Evolutionary conservation across 1,140 invertebrate genomes (phyloP), one percentile per base, ranked within the genome.

Genomic region (Sitodiplosis mosellana): DNA sequence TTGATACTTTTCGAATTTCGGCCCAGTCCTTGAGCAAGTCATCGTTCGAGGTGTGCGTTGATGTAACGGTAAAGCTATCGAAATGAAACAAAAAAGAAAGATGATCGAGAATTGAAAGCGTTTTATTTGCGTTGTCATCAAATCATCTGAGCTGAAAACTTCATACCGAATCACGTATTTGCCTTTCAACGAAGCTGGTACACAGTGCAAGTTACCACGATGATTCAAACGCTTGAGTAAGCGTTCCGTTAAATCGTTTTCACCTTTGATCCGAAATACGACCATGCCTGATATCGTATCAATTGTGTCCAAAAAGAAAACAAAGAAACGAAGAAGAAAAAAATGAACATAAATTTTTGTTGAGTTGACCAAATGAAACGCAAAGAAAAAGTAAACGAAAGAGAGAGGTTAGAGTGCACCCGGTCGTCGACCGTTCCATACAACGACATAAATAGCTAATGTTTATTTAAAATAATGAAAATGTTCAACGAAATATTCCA

Each of bases 11-110:
- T 56, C 80, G 76, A 44, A 96, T 94, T 59, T 94, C 82, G 33
- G 74, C 76, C 90, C 90, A 96, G 58, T 95, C 91, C 54, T 78
- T 78, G 14, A 83, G 61, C 18, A 96, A 90, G 61, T 96, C 89
- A 38, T 83, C 79, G 15, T 81, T 76, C 1, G 87, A 94, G 0
- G 92, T 97, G 55, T 75, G 76, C 36, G 83, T 77, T 8, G 91
- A 95, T 4, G 93, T 97, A 14, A 98, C 81, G 1, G 92, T 90
- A 60, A 91, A 93, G 8, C 83, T 59, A 14, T 21, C 12, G 4
- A 10, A 27, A 27, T 14, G 2, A 78, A 83, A 58, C 83, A 85
- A 49, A 83, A 68, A 10, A 27, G 27, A 27, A 27, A 27, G n/a
- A n/a, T n/a, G n/a, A n/a, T n/a, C n/a, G n/a, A n/a, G n/a, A n/a